phyloP scores from a whole-genome alignment of 2,888 invertebrate genomes.

The Sphaerophoria rueppellii region DNA sequence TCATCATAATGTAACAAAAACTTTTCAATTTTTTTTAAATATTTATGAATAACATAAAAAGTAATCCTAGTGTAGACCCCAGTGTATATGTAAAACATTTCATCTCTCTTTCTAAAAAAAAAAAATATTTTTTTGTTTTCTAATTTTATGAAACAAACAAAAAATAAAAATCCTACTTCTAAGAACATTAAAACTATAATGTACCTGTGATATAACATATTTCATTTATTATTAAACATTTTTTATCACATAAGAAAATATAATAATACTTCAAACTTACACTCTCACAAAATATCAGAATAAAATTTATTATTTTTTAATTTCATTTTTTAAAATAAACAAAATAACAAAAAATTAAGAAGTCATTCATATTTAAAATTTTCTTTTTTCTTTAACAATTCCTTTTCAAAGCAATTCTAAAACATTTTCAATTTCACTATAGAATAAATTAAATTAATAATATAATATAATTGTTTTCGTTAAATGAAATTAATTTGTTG shows the following conservation, averaged over 20 bases:
- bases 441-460: constrained; percentile 35
- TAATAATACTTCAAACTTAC: constrained; percentile 33
- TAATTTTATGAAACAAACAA: constrained; percentile 37
- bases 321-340: constrained; percentile 33
- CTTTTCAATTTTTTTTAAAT: constrained; percentile 48
- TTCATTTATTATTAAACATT: constrained; percentile 74
- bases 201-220: constrained; percentile 82
- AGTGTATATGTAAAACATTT: constrained; percentile 74
- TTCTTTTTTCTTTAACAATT: constrained; percentile 9
- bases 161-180: constrained; percentile 68
- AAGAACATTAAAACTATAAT: constrained; percentile 78
- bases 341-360: constrained; percentile 13
- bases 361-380: constrained; percentile 52
- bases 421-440: constrained; percentile 37
- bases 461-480: constrained; percentile 57
- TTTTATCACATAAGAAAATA: constrained; percentile 54
- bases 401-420: constrained; percentile 31
- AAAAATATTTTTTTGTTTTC: constrained; percentile 30
- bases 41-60: constrained; percentile 44
- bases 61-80: constrained; percentile 73
- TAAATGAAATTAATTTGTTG: constrained; percentile 66
- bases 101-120: constrained; percentile 22
- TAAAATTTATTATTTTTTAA: constrained; percentile 14
- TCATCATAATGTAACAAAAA: constrained; percentile 35
- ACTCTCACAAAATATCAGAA: constrained; percentile 4